Conservation (phyloP, 64 coral and sea anemone species). For the Montipora foliosa region DNA sequence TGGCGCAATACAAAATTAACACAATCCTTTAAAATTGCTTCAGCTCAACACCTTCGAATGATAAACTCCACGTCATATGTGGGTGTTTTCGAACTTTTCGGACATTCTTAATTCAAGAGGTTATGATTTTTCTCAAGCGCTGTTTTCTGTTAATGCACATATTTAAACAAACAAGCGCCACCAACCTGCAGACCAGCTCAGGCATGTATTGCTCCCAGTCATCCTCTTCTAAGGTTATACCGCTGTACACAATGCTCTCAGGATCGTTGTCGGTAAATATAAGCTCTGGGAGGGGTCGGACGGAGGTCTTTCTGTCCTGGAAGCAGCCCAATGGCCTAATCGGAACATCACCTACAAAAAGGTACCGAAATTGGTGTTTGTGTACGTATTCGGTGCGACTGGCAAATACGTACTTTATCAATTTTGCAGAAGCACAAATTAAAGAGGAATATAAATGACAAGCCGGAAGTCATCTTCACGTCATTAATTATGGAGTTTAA, state of each 20-base stretch:
- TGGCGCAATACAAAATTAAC: too few species aligned
- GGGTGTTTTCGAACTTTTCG: too few species aligned
- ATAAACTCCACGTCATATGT: too few species aligned
- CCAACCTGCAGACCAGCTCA: slow-evolving; percentile 88
- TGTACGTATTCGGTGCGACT: neutral
- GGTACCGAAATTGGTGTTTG: neutral
- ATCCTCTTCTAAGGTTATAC: slow-evolving; percentile 59
- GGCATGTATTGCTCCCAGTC: slow-evolving; percentile 80
- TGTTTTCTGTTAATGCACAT: neutral
- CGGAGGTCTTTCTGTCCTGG: slow-evolving; percentile 63
- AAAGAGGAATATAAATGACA: too few species aligned
- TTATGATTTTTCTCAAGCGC: too few species aligned
- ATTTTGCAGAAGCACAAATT: too few species aligned
- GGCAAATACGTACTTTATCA: too few species aligned
- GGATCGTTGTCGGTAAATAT: slow-evolving; percentile 76
- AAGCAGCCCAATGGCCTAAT: slow-evolving; percentile 91
- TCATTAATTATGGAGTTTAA: too few species aligned
- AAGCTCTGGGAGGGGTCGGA: slow-evolving; percentile 82
- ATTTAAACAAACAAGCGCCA: neutral
- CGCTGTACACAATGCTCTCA: slow-evolving; percentile 70
- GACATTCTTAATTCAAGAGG: too few species aligned
- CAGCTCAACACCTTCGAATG: too few species aligned
- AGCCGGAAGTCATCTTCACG: too few species aligned
- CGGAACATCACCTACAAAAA: slow-evolving; percentile 68
- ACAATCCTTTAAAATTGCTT: too few species aligned